Base-by-base conservation (phyloP, 2,797 vertebrate species). In the Brachyrhaphis roseni region DNA sequence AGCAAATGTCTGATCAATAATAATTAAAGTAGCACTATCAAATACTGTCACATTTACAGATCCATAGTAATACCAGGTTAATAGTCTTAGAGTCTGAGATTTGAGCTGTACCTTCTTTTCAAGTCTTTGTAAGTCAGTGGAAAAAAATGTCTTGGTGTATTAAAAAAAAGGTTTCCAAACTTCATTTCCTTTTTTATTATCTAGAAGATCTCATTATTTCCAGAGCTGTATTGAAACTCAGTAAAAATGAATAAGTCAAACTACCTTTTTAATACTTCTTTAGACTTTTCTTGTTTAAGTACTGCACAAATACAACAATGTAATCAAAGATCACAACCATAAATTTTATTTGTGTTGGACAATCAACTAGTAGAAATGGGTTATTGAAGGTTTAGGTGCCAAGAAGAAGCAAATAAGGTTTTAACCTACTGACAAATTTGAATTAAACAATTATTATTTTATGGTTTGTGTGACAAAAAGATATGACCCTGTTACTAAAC, bases 11-110 rank as follows among this genome's bases (percentile, higher is more conserved):
- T 28, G 59, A 78, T 77, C 59, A 72, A 41, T 80, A 77, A 79
- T 87, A 83, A 82, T 81, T 72, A 85, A 66, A 79, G 46, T 16
- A 78, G 53, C 16, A 57, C 10, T 70, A 26, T 77, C 26, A 45
- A 18, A 31, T 81, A 43, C 53, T 73, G 18, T 77, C 34, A 72
- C 31, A 64, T 26, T 78, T 8, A n/a, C 77, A 62, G 74, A 36
- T 39, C 5, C 8, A n/a, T 43, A 70, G 11, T n/a, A 70, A n/a
- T 45, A 46, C 43, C 13, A 18, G 26, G 68, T 46, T 72, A 15
- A 28, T 15, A 16, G 23, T 70, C 23, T 70, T 68, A 7, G 6
- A 62, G 28, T 46, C 43, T 18, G n/a, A 72, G n/a, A 72, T 70
- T 70, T 26, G 23, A 43, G 66, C n/a, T 71, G 23, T 71, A 16